phyloP scores from a whole-genome alignment of 2,113 vertebrate species.

The Passer domesticus region DNA sequence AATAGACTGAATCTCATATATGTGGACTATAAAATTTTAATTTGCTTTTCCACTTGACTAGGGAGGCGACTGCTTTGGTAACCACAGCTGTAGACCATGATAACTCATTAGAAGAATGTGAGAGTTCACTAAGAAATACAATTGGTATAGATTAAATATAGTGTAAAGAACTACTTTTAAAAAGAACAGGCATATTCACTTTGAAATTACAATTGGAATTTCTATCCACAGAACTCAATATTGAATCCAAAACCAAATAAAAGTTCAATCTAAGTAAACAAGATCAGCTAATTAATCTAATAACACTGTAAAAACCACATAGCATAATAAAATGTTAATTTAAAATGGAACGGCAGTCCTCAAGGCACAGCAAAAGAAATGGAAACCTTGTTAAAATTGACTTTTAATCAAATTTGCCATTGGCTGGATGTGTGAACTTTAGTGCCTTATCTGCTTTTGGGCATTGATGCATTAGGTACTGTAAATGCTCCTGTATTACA shows the following conservation, averaged over 20 bases:
- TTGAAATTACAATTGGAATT: neutral
- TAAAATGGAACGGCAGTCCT: neutral
- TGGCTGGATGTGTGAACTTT: neutral
- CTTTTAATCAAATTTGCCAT: neutral
- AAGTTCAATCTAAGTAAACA: neutral
- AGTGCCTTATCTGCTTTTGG: neutral
- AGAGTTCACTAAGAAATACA: neutral
- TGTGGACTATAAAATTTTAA: neutral
- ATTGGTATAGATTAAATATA: neutral
- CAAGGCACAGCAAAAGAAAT: neutral
- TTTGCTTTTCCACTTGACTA: conserved; percentile 14
- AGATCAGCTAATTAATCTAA: neutral
- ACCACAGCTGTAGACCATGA: neutral
- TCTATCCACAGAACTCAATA: neutral
- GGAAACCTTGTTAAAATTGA: neutral
- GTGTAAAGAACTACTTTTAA: neutral
- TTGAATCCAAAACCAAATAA: neutral
- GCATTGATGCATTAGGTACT: neutral
- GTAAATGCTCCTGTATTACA: neutral
- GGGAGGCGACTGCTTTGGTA: neutral
- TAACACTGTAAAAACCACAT: neutral
- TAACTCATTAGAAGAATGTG: neutral
- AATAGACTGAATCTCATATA: neutral
- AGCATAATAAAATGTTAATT: neutral
- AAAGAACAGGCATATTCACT: neutral